Percentiles rank a stretch among this genome's conserved stretches.
Evolutionary conservation across 2,797 vertebrate genomes (phyloP).

Genomic region (Hirundo rustica): DNA sequence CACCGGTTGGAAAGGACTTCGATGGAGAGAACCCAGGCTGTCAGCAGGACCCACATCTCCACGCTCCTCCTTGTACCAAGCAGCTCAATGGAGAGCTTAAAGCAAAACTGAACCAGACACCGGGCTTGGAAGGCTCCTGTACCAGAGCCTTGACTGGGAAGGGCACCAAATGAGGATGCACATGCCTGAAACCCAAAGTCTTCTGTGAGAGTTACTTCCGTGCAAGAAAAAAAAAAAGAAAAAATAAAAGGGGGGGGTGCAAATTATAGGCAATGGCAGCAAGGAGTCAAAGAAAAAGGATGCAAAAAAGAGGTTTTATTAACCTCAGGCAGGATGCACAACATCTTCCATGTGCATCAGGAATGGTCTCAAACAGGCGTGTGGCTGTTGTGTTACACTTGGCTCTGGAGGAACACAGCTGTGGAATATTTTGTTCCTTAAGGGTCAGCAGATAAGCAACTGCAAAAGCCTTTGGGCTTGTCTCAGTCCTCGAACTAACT

Average conservation of each 20-base stretch:
- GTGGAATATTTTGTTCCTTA: neutral
- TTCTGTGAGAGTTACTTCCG: neutral
- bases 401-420: neutral
- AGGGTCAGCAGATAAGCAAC: neutral
- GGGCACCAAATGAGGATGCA: neutral
- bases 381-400: neutral
- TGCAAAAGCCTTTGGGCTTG: neutral
- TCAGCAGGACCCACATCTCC: neutral
- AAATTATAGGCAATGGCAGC: neutral
- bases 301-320: neutral
- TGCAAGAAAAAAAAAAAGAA: neutral
- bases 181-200: neutral
- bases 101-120: neutral
- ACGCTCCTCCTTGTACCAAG: accelerated
- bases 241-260: neutral
- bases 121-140: neutral
- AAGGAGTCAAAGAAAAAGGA: neutral
- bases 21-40: accelerated
- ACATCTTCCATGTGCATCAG: neutral
- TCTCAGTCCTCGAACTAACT: neutral
- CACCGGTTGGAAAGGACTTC: neutral
- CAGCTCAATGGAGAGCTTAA: neutral
- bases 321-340: neutral
- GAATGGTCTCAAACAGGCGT: neutral
- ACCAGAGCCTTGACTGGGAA: neutral